Conservation (phyloP, 2,113 vertebrate species). For the Tonatia bakeri region DNA sequence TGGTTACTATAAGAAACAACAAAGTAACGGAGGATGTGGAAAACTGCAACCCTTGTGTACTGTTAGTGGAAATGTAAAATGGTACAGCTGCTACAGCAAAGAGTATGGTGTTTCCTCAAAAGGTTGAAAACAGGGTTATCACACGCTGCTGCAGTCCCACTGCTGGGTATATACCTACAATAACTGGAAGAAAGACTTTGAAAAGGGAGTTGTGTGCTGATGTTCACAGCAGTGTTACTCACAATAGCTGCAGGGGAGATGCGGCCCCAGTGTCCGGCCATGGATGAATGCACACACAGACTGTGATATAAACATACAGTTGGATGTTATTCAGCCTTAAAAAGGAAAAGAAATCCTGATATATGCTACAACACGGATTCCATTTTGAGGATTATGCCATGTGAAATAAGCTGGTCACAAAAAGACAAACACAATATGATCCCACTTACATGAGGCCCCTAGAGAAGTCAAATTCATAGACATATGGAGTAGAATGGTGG, state of each 20-base stretch:
- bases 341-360: not conserved
- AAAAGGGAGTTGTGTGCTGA: not conserved
- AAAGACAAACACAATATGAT: not conserved
- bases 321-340: not conserved
- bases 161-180: not conserved
- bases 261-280: not conserved
- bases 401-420: not conserved
- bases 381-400: not conserved
- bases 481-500: not conserved
- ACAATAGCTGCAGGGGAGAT: not conserved
- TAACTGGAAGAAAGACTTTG: not conserved
- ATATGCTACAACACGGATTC: not conserved
- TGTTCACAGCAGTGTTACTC: not conserved
- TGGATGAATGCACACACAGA: not conserved
- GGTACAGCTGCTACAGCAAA: not conserved
- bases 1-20: not conserved
- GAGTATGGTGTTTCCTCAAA: not conserved
- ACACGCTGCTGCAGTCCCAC: not conserved
- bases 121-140: not conserved
- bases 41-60: not conserved
- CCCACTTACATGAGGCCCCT: not conserved
- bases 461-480: not conserved
- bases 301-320: not conserved
- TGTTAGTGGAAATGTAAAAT: not conserved
- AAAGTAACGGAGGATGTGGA: not conserved